Evolutionary conservation across 1,140 invertebrate genomes (phyloP), one percentile per base, ranked within the genome.

Genomic region (Neotoxoptera formosana): DNA sequence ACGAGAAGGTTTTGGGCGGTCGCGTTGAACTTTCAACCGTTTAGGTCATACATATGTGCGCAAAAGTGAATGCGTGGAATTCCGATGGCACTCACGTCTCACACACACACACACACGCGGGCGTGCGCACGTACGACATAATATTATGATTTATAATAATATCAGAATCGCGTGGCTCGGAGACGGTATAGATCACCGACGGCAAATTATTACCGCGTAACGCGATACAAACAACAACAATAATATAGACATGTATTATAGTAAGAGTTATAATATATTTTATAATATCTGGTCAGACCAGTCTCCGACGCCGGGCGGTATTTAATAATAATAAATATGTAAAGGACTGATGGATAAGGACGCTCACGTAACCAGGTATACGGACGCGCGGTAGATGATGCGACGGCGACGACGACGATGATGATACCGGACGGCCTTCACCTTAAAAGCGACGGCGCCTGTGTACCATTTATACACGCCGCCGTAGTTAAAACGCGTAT

Each of bases 351-450:
- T 34, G 76, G 76, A 53, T 53, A 91, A 84, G 91, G 91, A 60
- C 91, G 91, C 4, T 91, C 81, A 92, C 76, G 91, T 91, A 92
- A 84, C 47, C 91, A 36, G 81, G 76, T 34, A 76, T 34, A 91
- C 45, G 17, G 45, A 81, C 90, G 14, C n/a, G 30, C 60, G 60
- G n/a, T 76, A 76, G 60, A 76, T 76, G n/a, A 76, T 76, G 14
- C 30, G 60, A 30, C 60, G 30, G 11, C 53, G 53, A 7, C 53
- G 84, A 6, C 86, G 47, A 21, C n/a, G 20, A 83, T 9, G 91
- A 92, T 84, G 91, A 93, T 93, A 93, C 91, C 34, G 81, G 81
- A 93, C 81, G 91, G 81, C 91, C 91, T 93, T 93, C 91, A 93
- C 91, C 91, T 93, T 93, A 93, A 93, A 93, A 86, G 51, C 23